Conservation (phyloP, 2,113 vertebrate species). For the Trachemys scripta region DNA sequence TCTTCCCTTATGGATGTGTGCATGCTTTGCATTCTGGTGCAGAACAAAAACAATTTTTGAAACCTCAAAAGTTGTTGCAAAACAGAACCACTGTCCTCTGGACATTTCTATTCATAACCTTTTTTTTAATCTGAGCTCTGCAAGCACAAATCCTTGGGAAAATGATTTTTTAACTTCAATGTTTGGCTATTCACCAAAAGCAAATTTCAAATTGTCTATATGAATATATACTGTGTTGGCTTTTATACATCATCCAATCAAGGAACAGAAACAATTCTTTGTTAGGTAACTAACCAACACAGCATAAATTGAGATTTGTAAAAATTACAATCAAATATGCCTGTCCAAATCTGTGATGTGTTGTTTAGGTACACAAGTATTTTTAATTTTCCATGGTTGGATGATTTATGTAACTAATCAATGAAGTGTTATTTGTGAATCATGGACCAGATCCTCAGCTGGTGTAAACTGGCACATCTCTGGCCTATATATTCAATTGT, state of each 20-base stretch:
- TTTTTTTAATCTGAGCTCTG: neutral
- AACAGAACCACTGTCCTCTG: neutral
- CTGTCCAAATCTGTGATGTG: neutral
- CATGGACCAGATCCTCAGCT: neutral
- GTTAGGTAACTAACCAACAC: neutral
- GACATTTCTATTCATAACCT: slow-evolving; percentile 1
- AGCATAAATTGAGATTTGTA: neutral
- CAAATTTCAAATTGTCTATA: neutral
- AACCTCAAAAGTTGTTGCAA: slow-evolving; percentile 4
- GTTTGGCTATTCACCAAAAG: neutral
- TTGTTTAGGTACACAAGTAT: neutral
- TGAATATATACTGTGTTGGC: neutral
- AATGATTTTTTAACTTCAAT: slow-evolving; percentile 2
- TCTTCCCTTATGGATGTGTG: neutral
- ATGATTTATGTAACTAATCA: neutral
- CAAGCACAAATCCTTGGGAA: neutral
- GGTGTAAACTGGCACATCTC: neutral
- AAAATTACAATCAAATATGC: neutral
- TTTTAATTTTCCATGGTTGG: neutral
- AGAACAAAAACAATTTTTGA: slow-evolving; percentile 31
- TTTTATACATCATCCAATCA: neutral
- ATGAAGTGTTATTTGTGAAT: neutral
- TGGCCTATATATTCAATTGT: neutral
- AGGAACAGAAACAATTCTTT: neutral
- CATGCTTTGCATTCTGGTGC: neutral